A percentile compares a stretch with the other conserved stretches of the same genome.
These are phyloP conservation scores for Microctonus hyperodae DNA, from an alignment of 2,888 invertebrate species.

Conservation along the genomic window DNA sequence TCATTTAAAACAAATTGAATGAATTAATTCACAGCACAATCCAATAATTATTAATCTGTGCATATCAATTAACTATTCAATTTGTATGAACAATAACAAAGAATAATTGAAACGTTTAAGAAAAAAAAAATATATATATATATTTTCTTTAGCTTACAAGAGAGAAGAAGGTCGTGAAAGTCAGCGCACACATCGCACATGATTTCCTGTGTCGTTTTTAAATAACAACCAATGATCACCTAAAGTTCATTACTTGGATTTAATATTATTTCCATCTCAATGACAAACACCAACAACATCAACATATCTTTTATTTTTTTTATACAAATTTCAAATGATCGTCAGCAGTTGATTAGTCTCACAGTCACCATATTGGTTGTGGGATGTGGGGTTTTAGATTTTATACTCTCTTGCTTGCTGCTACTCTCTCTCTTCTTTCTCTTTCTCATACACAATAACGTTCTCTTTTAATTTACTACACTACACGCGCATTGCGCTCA, in stretches of 20 bases:
- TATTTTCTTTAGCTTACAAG: conserved; percentile 74
- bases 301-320: conserved; percentile 48
- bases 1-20: neutral
- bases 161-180: conserved; percentile 88
- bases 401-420: conserved; percentile 22
- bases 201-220: conserved; percentile 53
- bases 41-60: conserved; percentile 11
- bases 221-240: conserved; percentile 46
- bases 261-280: conserved; percentile 46
- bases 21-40: neutral
- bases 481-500: no score
- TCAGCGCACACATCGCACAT: conserved; percentile 97
- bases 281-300: conserved; percentile 48
- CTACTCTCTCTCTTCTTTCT: conserved; percentile 15
- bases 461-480: neutral
- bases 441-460: neutral
- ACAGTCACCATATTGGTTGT: conserved; percentile 60
- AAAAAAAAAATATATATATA: conserved; percentile 23
- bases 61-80: neutral
- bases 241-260: conserved; percentile 53
- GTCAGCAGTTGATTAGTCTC: conserved; percentile 57
- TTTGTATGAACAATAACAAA: neutral
- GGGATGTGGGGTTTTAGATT: conserved; percentile 33
- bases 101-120: neutral
- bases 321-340: conserved; percentile 37